Base-by-base conservation (phyloP, 2,888 invertebrate genomes). In the Peribatodes rhomboidaria region DNA sequence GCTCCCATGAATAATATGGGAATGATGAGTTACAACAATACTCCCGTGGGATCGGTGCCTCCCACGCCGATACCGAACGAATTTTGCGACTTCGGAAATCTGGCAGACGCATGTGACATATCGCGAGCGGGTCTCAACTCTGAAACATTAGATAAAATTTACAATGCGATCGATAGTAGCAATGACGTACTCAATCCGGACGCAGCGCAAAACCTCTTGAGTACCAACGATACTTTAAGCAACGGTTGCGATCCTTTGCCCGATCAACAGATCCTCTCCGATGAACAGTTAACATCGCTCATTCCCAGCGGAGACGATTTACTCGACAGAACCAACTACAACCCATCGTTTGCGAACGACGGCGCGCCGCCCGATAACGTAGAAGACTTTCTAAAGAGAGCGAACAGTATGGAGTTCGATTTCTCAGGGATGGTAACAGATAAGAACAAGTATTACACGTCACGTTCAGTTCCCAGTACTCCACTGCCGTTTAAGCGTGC, bases 31-130 rank as follows among this genome's bases (percentile, higher is more conserved):
- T 93, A 92, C 71, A 91, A 89, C 72, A 92, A 89, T 67, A 94
- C 95, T 7, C 94, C 95, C 0, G 95, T 94, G 47, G 95, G 95
- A 58, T 96, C 96, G 9, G 94, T 96, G 42, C 95, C 95, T 0
- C 95, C 95, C 54, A 96, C 96, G 0, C 95, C 96, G 0, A 95
- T 96, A 22, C 95, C 96, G 10, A 94, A 95, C 65, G 96, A 96
- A 77, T 96, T 96, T 79, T 95, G 95, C 65, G 96, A 96, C 78
- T 96, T 96, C 70, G 95, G 94, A 41, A 92, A 95, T 0, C 94
- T 95, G 49, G 93, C 94, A 4, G 94, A 94, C 47, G 86, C 94
- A 0, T 95, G 95, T 68, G 93, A 93, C 67, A 90, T 94, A 70
- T 90, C 93, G 2, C 91, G 84, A 72, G 93, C 92, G 14, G 90